Evolutionary conservation across 1,140 invertebrate genomes (phyloP).

Genomic region (Acromyrmex charruanus): DNA sequence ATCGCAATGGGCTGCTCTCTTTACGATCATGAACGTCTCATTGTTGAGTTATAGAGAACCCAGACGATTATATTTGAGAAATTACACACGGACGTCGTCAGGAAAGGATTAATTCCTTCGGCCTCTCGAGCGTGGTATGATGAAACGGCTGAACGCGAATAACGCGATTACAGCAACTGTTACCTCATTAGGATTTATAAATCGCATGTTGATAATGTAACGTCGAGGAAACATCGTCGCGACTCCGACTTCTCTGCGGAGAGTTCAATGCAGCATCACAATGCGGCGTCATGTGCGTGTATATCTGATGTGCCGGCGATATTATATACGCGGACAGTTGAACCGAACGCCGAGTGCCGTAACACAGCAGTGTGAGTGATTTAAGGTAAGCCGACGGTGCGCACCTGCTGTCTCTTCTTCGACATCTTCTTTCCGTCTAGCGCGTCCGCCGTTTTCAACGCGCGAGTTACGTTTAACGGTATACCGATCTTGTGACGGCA

Average conservation of each 20-base stretch:
- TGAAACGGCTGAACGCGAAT: not conserved
- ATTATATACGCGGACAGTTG: conserved; percentile 27
- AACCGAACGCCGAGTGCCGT: conserved; percentile 10
- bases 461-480: conserved; percentile 64
- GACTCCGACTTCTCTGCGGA: not conserved
- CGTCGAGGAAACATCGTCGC: conserved; percentile 1
- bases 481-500: conserved; percentile 57
- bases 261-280: conserved; percentile 55
- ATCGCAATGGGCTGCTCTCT: not conserved
- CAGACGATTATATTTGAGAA: not conserved
- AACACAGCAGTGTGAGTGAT: conserved; percentile 50
- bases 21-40: not conserved
- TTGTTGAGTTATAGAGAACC: not conserved
- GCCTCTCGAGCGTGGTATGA: not conserved
- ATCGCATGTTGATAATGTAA: conserved; percentile 23
- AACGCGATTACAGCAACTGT: conserved; percentile 50
- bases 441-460: conserved; percentile 40
- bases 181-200: conserved; percentile 53
- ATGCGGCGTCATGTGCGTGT: conserved; percentile 48
- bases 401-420: conserved; percentile 48
- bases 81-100: not conserved
- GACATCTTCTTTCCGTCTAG: conserved; percentile 52
- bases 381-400: conserved; percentile 45
- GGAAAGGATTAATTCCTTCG: not conserved
- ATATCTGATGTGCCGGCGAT: conserved; percentile 34